phyloP scores from a whole-genome alignment of 1,140 invertebrate species.

The Dryas iulia region DNA sequence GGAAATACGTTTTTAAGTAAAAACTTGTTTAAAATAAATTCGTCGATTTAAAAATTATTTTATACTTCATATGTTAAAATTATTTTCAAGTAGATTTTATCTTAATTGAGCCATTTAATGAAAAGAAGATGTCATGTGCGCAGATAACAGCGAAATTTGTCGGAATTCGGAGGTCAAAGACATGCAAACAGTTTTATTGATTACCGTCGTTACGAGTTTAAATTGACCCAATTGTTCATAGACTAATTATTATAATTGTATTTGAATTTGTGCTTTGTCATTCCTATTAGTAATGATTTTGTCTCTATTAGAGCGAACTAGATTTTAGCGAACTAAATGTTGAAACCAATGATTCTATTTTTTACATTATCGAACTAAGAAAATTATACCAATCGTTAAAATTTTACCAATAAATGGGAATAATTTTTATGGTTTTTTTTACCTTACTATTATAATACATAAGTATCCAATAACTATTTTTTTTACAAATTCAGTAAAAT shows the following conservation, averaged over 20 bases:
- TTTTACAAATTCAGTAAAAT: too few relatives aligned
- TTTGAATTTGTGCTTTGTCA: slow-evolving; percentile 11
- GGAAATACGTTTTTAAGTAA: background rate
- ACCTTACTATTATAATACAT: too few relatives aligned
- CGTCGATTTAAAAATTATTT: background rate
- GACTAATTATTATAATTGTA: slow-evolving; percentile 46
- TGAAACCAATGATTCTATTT: too few relatives aligned
- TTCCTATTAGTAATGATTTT: slow-evolving; percentile 8
- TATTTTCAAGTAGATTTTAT: background rate
- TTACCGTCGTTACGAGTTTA: slow-evolving; percentile 49
- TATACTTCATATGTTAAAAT: background rate
- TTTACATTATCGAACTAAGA: too few relatives aligned
- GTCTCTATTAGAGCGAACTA: background rate
- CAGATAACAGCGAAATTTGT: slow-evolving; percentile 3
- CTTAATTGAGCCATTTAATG: background rate
- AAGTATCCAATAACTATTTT: too few relatives aligned
- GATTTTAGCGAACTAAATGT: too few relatives aligned
- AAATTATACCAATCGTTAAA: too few relatives aligned
- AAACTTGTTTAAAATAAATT: background rate
- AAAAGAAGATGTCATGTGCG: background rate
- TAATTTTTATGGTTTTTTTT: too few relatives aligned
- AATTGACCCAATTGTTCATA: slow-evolving; percentile 55
- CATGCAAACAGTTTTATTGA: slow-evolving; percentile 59
- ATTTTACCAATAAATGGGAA: too few relatives aligned
- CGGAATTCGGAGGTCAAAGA: slow-evolving; percentile 41